phyloP scores from a whole-genome alignment of 2,113 vertebrate species.

The Ptychochromis oligacanthus region DNA sequence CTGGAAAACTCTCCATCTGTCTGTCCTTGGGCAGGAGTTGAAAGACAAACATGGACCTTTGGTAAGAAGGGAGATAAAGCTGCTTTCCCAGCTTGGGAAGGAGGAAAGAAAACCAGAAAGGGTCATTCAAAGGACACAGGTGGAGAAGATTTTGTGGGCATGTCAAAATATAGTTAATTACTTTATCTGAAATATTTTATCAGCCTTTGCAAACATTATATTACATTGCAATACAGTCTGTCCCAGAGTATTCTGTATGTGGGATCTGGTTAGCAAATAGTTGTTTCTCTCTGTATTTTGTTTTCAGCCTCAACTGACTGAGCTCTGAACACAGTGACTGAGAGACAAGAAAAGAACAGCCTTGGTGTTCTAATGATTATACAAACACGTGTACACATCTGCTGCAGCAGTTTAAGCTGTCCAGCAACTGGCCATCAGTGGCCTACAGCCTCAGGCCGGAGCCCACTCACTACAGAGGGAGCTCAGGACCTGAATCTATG shows the following conservation, averaged over 20 bases:
- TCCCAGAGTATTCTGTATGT: no score
- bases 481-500: background rate
- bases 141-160: background rate
- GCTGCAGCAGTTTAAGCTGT: constrained; percentile 38
- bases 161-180: background rate
- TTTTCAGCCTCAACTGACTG: background rate
- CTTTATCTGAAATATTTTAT: background rate
- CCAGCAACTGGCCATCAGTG: constrained; percentile 43
- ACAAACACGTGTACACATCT: constrained; percentile 17
- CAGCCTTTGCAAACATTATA: background rate
- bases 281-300: background rate
- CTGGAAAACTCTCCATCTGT: background rate
- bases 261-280: background rate
- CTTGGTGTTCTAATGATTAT: background rate
- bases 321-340: background rate
- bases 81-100: background rate
- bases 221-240: background rate
- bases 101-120: background rate
- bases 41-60: background rate
- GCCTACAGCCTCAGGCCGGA: constrained; percentile 69
- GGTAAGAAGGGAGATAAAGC: constrained; percentile 19
- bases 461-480: background rate
- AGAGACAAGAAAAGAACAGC: constrained; percentile 14
- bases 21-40: constrained; percentile 29
- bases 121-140: background rate